Conservation (phyloP, 2,888 invertebrate genomes). For the Ecliptopera silaceata region DNA sequence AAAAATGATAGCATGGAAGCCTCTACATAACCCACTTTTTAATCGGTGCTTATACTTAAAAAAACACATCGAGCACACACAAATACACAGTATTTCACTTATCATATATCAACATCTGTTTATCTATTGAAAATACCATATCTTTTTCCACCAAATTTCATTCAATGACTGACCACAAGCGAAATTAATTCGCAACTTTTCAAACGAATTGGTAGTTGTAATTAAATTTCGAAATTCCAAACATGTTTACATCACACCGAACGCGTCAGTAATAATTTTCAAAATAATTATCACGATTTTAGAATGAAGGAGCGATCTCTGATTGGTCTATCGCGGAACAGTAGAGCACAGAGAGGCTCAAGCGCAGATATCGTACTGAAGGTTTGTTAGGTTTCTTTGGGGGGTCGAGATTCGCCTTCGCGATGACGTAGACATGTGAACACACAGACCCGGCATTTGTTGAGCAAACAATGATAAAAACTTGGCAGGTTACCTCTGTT, state of each 20-base stretch:
- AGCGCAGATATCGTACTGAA: conserved; percentile 75
- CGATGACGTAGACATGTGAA: conserved; percentile 66
- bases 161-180: conserved; percentile 4
- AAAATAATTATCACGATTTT: conserved; percentile 22
- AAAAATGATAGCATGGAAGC: background rate
- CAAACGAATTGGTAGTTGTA: too few relatives aligned
- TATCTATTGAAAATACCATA: background rate
- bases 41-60: conserved; percentile 14
- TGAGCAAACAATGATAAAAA: conserved; percentile 35
- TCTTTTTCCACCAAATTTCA: background rate
- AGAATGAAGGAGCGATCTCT: conserved; percentile 39
- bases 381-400: conserved; percentile 63
- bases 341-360: conserved; percentile 71
- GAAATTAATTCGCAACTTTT: background rate
- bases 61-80: background rate
- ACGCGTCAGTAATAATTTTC: conserved; percentile 17
- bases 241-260: conserved; percentile 8
- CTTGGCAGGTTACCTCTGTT: conserved; percentile 18
- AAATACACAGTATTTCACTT: background rate
- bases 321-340: conserved; percentile 46
- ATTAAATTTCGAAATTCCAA: background rate
- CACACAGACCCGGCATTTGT: conserved; percentile 60
- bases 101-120: background rate
- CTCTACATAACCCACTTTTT: conserved; percentile 13
- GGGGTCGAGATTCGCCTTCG: conserved; percentile 77